phyloP scores from a whole-genome alignment of 2,888 invertebrate genomes.

The Caenorhabditis macrosperma region DNA sequence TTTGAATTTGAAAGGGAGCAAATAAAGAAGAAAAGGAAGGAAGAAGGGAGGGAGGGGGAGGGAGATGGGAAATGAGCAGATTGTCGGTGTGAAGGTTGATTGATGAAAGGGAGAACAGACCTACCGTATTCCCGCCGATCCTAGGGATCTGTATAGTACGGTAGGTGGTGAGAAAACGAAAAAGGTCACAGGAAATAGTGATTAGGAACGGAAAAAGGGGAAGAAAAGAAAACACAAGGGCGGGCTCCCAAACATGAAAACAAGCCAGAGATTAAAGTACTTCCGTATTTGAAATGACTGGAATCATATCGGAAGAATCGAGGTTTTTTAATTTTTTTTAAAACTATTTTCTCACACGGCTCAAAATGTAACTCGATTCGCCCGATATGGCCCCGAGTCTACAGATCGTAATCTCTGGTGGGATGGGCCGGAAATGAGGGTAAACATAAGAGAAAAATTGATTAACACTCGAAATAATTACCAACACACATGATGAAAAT shows the following conservation, averaged over 20 bases:
- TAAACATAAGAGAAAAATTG: slow-evolving; percentile 10
- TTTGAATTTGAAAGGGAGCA: slow-evolving; percentile 34
- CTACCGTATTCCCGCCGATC: slow-evolving; percentile 35
- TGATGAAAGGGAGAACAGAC: slow-evolving; percentile 16
- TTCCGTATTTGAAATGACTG: slow-evolving; percentile 41
- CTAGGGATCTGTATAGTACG: neutral
- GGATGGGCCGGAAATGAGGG: slow-evolving; percentile 20
- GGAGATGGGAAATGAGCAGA: neutral
- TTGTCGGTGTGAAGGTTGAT: no score
- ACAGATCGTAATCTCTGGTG: slow-evolving; percentile 62
- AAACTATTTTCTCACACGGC: neutral
- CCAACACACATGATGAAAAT: slow-evolving; percentile 13
- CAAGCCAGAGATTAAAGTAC: slow-evolving; percentile 59
- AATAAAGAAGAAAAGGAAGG: slow-evolving; percentile 19
- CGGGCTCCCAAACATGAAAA: slow-evolving; percentile 51
- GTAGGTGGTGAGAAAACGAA: neutral
- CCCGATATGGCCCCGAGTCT: neutral
- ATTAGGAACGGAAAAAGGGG: slow-evolving; percentile 13
- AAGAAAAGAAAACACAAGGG: slow-evolving; percentile 4
- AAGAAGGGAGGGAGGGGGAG: neutral
- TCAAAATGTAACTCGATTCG: neutral
- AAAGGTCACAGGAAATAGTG: slow-evolving; percentile 33
- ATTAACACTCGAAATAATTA: slow-evolving; percentile 45
- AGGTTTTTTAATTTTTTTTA: neutral
- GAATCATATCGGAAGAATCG: neutral